Conservation (phyloP, 2,113 vertebrate genomes). For the Carollia perspicillata region DNA sequence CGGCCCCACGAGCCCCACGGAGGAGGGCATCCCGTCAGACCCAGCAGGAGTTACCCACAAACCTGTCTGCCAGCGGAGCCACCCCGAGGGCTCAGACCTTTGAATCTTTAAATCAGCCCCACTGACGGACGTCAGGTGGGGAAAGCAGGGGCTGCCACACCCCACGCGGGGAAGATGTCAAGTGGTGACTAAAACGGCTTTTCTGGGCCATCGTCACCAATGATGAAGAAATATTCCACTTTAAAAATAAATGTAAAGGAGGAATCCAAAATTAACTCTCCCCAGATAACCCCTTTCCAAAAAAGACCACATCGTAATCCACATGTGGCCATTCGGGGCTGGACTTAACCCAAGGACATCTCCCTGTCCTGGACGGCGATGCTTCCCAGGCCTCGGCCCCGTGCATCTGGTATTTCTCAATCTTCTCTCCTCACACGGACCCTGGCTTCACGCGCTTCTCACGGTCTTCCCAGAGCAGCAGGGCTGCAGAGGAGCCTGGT, state of each 20-base stretch:
- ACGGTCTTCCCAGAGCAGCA: background rate
- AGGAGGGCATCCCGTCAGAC: background rate
- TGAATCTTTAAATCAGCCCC: background rate
- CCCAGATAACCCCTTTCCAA: slow-evolving; percentile 57
- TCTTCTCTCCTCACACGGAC: background rate
- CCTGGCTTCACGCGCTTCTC: background rate
- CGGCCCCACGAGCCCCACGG: background rate
- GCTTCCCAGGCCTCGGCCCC: background rate
- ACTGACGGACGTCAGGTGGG: background rate
- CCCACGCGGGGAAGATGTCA: background rate
- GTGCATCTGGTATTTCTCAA: background rate
- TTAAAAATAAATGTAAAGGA: slow-evolving; percentile 72
- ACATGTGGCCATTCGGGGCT: background rate
- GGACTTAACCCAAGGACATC: background rate
- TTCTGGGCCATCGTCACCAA: slow-evolving; percentile 67
- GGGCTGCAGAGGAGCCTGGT: background rate
- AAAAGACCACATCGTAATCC: background rate
- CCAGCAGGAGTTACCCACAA: background rate
- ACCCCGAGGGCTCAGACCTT: background rate
- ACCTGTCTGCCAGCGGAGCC: background rate
- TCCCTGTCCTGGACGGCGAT: background rate
- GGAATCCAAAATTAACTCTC: slow-evolving; percentile 70
- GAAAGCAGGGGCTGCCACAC: background rate
- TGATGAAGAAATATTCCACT: slow-evolving; percentile 61
- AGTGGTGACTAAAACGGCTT: slow-evolving; percentile 63